phyloP scores from a whole-genome alignment of 2,113 vertebrate genomes.

The Hemichromis elongatus region DNA sequence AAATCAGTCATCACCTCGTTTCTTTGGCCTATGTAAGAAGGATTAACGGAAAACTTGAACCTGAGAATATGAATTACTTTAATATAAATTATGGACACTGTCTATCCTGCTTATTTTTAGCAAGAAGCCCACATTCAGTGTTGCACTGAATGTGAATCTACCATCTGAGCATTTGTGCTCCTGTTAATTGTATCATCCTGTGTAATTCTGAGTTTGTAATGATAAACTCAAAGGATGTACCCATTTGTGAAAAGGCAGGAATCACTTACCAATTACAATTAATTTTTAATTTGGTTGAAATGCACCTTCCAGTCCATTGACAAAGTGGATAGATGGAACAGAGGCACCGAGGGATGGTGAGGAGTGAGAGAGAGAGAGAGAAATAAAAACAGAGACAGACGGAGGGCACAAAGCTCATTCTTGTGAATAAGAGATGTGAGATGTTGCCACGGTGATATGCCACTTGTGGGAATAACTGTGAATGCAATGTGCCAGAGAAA shows the following conservation, averaged over 20 bases:
- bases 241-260: not conserved
- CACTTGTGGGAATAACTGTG: slow-evolving; percentile 45
- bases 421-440: slow-evolving; percentile 35
- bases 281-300: not conserved
- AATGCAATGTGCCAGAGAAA: slow-evolving; percentile 34
- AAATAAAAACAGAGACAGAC: slow-evolving; percentile 3
- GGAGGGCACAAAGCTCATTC: slow-evolving; percentile 26
- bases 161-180: not conserved
- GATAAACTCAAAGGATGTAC: not conserved
- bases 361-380: not conserved
- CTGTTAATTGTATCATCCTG: not conserved
- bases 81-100: not conserved
- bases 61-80: not conserved
- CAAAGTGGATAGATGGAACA: not conserved
- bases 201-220: not conserved
- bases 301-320: not conserved
- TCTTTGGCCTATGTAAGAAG: not conserved
- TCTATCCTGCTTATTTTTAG: not conserved
- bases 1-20: not conserved
- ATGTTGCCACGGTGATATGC: slow-evolving; percentile 51
- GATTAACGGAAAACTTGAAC: not conserved
- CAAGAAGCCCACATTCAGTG: not conserved
- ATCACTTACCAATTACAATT: not conserved
- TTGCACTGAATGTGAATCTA: not conserved
- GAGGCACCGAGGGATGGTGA: not conserved